These are phyloP conservation scores for Phyllostomus hastatus DNA, from an alignment of 2,113 vertebrate species.

Conservation along the genomic window DNA sequence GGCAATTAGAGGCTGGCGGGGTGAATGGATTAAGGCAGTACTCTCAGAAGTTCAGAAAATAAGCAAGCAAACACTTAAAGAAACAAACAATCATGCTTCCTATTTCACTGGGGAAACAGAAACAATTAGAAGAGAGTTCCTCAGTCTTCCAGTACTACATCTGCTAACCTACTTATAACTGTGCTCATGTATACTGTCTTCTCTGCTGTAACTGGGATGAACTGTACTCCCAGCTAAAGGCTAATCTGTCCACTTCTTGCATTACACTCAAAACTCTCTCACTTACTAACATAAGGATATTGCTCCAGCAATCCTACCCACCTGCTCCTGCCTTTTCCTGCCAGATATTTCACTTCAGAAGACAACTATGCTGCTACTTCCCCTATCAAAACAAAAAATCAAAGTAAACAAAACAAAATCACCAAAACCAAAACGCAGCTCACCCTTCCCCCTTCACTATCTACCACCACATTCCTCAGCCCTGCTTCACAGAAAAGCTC, in stretches of 20 bases:
- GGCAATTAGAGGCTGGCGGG: not conserved
- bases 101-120: not conserved
- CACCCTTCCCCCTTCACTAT: not conserved
- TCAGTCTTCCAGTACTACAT: not conserved
- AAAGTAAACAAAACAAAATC: not conserved
- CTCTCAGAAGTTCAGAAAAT: not conserved
- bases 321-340: not conserved
- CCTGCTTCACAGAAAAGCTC: not conserved
- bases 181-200: not conserved
- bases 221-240: not conserved
- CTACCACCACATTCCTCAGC: not conserved
- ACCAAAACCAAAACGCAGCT: not conserved
- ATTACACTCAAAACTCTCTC: not conserved
- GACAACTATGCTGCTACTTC: not conserved
- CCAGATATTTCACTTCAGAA: not conserved
- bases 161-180: not conserved
- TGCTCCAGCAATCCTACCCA: not conserved
- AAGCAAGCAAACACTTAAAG: slow-evolving; percentile 16
- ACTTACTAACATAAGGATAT: not conserved
- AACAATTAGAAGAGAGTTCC: not conserved
- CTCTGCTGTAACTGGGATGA: not conserved
- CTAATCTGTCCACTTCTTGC: not conserved
- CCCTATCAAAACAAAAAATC: not conserved
- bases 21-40: not conserved
- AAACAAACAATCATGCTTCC: slow-evolving; percentile 3